Percentiles rank a stretch among this genome's conserved stretches.
Evolutionary conservation across 2,888 invertebrate species (phyloP).

Genomic region (Drosophila antonietae): DNA sequence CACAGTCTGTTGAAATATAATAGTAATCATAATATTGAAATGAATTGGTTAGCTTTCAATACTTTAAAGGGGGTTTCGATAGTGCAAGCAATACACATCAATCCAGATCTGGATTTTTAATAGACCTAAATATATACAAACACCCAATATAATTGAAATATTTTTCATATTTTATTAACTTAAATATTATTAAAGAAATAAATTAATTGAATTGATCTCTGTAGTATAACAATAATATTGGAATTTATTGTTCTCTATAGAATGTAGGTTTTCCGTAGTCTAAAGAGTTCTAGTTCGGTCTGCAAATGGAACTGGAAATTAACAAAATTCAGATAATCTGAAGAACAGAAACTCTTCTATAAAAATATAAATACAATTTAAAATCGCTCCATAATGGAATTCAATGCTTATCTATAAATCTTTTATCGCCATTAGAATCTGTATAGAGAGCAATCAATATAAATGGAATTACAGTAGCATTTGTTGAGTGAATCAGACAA

Average conservation of each 20-base stretch:
- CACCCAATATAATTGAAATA: no score
- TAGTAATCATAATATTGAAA: neutral
- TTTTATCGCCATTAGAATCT: conserved; percentile 3
- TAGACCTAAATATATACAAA: no score
- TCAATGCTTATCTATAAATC: neutral
- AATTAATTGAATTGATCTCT: no score
- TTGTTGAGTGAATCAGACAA: conserved; percentile 19
- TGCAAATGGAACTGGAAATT: no score
- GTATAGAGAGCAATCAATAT: neutral
- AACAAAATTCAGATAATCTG: no score
- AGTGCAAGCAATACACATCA: neutral
- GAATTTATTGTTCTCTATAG: no score
- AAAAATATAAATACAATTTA: neutral
- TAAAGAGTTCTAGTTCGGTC: neutral
- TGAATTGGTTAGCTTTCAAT: neutral
- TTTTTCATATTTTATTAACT: no score
- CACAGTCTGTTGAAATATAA: neutral
- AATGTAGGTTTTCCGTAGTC: no score
- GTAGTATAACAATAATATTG: no score
- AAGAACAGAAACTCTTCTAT: neutral
- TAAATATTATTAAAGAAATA: no score
- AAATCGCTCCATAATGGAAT: neutral
- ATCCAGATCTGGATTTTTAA: neutral
- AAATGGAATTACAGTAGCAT: conserved; percentile 34
- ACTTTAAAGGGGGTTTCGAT: neutral